Evolutionary conservation across 2,888 invertebrate species (phyloP), one percentile per base, ranked within the genome.

Genomic region (Rotaria magnacalcarata): DNA sequence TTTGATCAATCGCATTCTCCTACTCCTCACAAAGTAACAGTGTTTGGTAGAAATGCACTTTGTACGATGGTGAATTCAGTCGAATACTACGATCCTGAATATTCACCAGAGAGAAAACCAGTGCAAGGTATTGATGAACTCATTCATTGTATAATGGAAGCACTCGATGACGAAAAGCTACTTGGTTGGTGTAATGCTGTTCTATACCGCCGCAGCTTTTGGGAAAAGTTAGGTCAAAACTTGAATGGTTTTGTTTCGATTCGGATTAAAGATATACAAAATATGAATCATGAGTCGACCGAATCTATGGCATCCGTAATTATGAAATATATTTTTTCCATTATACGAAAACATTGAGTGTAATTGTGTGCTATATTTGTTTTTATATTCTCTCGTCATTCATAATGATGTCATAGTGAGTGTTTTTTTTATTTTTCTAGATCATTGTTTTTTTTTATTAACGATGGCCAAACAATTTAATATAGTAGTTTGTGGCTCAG

Each of bases 61-160:
- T 58, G 58, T n/a, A 58, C 58, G n/a, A 58, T 58, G 58, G 58
- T 58, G 7, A 58, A 58, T 58, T 58, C 58, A 58, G n/a, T n/a
- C 16, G 58, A 58, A 58, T 58, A 58, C 10, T 24, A n/a, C n/a
- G 58, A 58, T 58, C n/a, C 58, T n/a, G 58, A 58, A 8, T 58
- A 24, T 24, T n/a, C 58, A 58, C 10, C 58, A 2, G 58, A n/a
- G 10, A 58, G 5, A 58, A 58, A 58, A n/a, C n/a, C 58, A n/a
- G 58, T 58, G 7, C 58, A 58, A 58, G 58, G 58, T n/a, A 10
- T 58, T n/a, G 58, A 58, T n/a, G 58, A 58, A 58, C 58, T 58
- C 24, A 58, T 58, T 58, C n/a, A 58, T 24, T n/a, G 58, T n/a
- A 58, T 58, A 6, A 58, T 58, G 58, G 24, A 58, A 24, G n/a